These are phyloP conservation scores for Aleiodes sp. DNA, from an alignment of 1,140 invertebrate species.

Conservation along the genomic window DNA sequence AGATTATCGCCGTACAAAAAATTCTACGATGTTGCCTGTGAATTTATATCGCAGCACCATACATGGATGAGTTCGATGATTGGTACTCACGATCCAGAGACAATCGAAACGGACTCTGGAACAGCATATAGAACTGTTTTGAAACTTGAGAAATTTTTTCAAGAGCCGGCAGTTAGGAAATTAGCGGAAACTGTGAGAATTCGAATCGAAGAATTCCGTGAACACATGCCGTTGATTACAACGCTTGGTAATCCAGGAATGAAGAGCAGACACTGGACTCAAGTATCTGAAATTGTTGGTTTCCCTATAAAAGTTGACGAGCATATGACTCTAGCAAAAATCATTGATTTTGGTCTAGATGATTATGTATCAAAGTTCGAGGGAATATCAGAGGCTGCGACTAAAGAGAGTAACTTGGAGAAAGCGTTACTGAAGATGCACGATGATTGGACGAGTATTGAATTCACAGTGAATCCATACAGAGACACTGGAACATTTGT, in stretches of 20 bases:
- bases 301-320: constrained; percentile 90
- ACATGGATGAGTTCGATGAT: constrained; percentile 86
- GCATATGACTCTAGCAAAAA: constrained; percentile 84
- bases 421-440: constrained; percentile 91
- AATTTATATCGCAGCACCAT: constrained; percentile 86
- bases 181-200: constrained; percentile 73
- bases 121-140: constrained; percentile 84
- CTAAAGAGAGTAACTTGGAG: constrained; percentile 94
- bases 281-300: constrained; percentile 94
- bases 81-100: constrained; percentile 86
- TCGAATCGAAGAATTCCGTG: constrained; percentile 89
- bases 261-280: constrained; percentile 94
- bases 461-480: constrained; percentile 81
- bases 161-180: constrained; percentile 72
- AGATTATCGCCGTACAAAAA: constrained; percentile 86
- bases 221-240: constrained; percentile 89
- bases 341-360: constrained; percentile 92
- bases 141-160: constrained; percentile 89
- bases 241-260: constrained; percentile 95
- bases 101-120: constrained; percentile 85
- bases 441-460: constrained; percentile 88
- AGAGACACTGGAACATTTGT: constrained; percentile 94
- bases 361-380: constrained; percentile 94
- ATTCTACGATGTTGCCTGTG: constrained; percentile 87
- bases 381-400: constrained; percentile 91